These are phyloP conservation scores for Octonoba sinensis DNA, from an alignment of 2,888 invertebrate genomes.

Conservation along the genomic window DNA sequence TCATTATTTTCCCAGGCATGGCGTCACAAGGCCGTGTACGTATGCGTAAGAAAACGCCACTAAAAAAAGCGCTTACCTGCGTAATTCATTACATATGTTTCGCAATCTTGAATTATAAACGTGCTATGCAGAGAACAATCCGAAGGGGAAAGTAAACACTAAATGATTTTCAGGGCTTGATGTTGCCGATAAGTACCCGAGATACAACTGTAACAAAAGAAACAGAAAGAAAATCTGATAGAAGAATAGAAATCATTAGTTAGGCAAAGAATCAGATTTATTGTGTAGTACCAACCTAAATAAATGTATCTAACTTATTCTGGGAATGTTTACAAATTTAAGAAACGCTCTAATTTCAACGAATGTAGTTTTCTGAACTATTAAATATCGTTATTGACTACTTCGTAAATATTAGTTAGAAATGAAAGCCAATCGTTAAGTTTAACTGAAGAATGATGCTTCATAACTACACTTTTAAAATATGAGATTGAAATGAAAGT, in stretches of 20 bases:
- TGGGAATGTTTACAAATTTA: too few species aligned
- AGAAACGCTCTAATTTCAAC: too few species aligned
- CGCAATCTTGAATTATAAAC: slow-evolving; percentile 8
- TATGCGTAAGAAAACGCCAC: not conserved
- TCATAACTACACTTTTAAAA: too few species aligned
- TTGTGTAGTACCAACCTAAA: slow-evolving; percentile 17
- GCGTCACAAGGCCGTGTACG: slow-evolving; percentile 5
- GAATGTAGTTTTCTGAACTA: too few species aligned
- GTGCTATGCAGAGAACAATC: not conserved
- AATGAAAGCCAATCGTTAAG: too few species aligned
- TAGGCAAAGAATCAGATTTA: slow-evolving; percentile 25
- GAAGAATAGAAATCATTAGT: slow-evolving; percentile 31
- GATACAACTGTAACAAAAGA: slow-evolving; percentile 27
- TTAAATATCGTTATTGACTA: too few species aligned
- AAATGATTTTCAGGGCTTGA: slow-evolving; percentile 28
- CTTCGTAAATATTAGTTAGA: too few species aligned
- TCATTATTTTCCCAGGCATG: slow-evolving; percentile 29
- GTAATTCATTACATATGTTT: slow-evolving; percentile 16
- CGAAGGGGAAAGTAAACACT: slow-evolving; percentile 14
- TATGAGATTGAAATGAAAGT: too few species aligned
- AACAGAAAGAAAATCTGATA: slow-evolving; percentile 18
- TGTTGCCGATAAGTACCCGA: slow-evolving; percentile 22
- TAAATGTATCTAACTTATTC: not conserved
- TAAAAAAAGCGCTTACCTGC: slow-evolving; percentile 4
- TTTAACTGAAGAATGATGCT: too few species aligned